Conservation (phyloP, 2,888 invertebrate species). For the Drosophila kanekoi region DNA sequence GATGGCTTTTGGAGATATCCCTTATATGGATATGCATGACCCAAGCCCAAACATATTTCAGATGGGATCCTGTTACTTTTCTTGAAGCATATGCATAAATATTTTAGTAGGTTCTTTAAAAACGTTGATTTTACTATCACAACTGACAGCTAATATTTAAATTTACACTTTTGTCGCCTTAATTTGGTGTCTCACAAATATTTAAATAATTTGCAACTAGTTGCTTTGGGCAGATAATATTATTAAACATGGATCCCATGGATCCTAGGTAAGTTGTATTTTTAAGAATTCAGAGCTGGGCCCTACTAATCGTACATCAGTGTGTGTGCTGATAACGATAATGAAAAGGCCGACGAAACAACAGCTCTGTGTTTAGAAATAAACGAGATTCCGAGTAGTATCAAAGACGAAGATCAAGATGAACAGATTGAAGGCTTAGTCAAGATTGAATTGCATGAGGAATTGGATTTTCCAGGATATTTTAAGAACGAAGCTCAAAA, state of each 20-base stretch:
- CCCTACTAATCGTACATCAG: neutral
- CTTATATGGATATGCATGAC: too few species aligned
- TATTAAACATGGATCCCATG: constrained; percentile 5
- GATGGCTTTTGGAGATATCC: too few species aligned
- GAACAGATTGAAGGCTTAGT: constrained; percentile 11
- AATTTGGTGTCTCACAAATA: neutral
- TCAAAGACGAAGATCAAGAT: neutral
- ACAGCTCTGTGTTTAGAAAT: neutral
- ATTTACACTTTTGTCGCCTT: neutral
- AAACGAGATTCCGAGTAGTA: neutral
- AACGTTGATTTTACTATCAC: constrained; percentile 14
- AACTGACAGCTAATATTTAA: neutral
- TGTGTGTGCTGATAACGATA: neutral
- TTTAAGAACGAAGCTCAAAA: neutral
- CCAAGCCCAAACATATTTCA: too few species aligned
- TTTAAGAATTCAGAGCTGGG: neutral
- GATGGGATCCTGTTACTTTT: too few species aligned
- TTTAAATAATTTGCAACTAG: neutral
- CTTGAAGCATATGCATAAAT: too few species aligned
- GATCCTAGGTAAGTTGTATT: constrained; percentile 6
- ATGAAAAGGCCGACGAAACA: neutral
- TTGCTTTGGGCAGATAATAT: neutral
- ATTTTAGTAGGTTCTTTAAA: neutral
- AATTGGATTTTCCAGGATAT: neutral
- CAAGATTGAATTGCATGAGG: neutral